Percentiles rank a stretch among this genome's conserved stretches.
Conservation (phyloP, 2,888 invertebrate species). For the Gandaritis pyraliata region DNA sequence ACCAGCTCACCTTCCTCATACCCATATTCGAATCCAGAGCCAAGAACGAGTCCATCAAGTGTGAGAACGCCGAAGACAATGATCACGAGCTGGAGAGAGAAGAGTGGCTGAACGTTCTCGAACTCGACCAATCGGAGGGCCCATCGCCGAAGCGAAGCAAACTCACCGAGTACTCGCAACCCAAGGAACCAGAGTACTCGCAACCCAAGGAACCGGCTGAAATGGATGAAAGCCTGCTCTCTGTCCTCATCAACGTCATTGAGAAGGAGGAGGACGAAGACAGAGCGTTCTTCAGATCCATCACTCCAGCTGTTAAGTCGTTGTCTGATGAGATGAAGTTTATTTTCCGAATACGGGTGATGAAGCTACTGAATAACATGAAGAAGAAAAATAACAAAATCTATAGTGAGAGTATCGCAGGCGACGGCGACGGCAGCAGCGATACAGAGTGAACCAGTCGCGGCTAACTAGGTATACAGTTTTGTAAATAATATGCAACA, state of each 20-base stretch:
- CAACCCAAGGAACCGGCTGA: constrained; percentile 39
- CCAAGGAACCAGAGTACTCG: constrained; percentile 41
- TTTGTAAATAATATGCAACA: not conserved
- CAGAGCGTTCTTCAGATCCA: constrained; percentile 68
- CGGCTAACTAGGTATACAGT: no score
- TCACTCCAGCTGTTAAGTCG: constrained; percentile 63
- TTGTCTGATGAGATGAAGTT: constrained; percentile 61
- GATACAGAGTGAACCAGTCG: constrained; percentile 39
- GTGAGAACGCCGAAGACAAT: constrained; percentile 5
- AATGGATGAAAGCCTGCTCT: constrained; percentile 50
- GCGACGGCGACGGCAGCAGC: constrained; percentile 40
- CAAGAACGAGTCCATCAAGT: constrained; percentile 7
- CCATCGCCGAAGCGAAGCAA: constrained; percentile 45
- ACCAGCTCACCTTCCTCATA: constrained; percentile 55
- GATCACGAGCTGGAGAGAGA: constrained; percentile 39
- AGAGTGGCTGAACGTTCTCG: constrained; percentile 58
- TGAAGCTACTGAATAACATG: constrained; percentile 58
- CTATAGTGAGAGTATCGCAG: constrained; percentile 38
- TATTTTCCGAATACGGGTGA: constrained; percentile 64
- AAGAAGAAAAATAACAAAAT: not conserved
- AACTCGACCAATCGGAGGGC: constrained; percentile 49
- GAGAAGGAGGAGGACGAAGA: constrained; percentile 72
- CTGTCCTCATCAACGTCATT: constrained; percentile 59
- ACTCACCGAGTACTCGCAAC: constrained; percentile 35
- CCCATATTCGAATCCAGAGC: constrained; percentile 10